Evolutionary conservation across 2,113 vertebrate species (phyloP).

Genomic region (Channa maculata): DNA sequence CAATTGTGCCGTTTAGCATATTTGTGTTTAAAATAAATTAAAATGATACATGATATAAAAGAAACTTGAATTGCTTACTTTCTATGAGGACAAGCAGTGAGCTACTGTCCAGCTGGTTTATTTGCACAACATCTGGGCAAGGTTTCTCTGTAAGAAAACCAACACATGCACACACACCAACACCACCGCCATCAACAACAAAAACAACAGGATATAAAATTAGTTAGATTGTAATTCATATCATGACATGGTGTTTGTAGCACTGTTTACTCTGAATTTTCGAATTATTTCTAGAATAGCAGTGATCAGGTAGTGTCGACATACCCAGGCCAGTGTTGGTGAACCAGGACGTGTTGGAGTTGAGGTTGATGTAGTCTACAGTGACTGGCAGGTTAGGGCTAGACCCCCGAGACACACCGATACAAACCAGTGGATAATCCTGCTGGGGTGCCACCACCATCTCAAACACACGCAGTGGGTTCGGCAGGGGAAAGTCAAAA

Average conservation of each 20-base stretch:
- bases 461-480: constrained; percentile 87
- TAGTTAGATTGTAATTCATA: too few relatives aligned
- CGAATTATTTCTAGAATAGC: not conserved
- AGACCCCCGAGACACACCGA: constrained; percentile 80
- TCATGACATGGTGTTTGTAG: not conserved
- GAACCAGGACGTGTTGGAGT: constrained; percentile 92
- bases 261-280: not conserved
- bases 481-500: constrained; percentile 90
- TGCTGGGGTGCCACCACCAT: constrained; percentile 85
- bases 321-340: constrained; percentile 82
- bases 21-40: not conserved
- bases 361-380: constrained; percentile 90
- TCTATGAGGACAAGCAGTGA: constrained; percentile 87
- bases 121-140: constrained; percentile 82
- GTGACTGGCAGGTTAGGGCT: constrained; percentile 68
- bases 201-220: not conserved
- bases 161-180: constrained; percentile 44
- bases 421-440: constrained; percentile 90
- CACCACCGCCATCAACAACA: not conserved
- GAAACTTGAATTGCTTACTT: constrained; percentile 80
- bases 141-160: constrained; percentile 77
- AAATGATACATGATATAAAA: not conserved
- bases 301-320: not conserved
- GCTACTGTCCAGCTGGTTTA: constrained; percentile 85
- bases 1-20: too few relatives aligned